Conservation (phyloP, 2,888 invertebrate genomes). For the Plemyria rubiginata region DNA sequence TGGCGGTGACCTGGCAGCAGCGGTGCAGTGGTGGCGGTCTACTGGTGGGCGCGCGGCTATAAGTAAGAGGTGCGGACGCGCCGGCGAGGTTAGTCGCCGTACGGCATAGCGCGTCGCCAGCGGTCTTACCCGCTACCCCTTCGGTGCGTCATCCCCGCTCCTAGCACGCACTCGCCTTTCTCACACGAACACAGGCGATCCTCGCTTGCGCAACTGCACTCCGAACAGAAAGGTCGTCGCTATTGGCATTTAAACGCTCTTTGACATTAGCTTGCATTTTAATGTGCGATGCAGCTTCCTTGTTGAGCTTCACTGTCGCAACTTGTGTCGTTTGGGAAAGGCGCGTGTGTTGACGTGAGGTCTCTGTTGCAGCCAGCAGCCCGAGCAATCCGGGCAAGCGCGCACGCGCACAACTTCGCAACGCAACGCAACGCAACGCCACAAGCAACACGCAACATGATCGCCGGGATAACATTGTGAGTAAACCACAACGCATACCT, state of each 20-base stretch:
- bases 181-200: slow-evolving; percentile 78
- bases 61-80: slow-evolving; percentile 79
- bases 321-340: slow-evolving; percentile 79
- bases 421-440: slow-evolving; percentile 40
- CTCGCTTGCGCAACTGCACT: slow-evolving; percentile 79
- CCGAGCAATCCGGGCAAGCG: slow-evolving; percentile 67
- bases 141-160: slow-evolving; percentile 70
- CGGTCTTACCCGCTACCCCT: slow-evolving; percentile 64
- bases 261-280: slow-evolving; percentile 84
- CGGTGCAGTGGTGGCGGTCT: slow-evolving; percentile 43
- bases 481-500: slow-evolving; percentile 48
- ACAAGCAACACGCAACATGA: slow-evolving; percentile 61
- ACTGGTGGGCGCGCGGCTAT: slow-evolving; percentile 76
- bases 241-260: slow-evolving; percentile 84
- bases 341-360: slow-evolving; percentile 79
- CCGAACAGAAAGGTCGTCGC: slow-evolving; percentile 80
- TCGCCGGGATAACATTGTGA: slow-evolving; percentile 75
- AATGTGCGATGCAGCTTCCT: slow-evolving; percentile 82
- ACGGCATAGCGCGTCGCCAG: slow-evolving; percentile 79
- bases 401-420: slow-evolving; percentile 48
- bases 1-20: slow-evolving; percentile 21
- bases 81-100: slow-evolving; percentile 83
- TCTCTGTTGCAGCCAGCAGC: slow-evolving; percentile 79
- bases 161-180: slow-evolving; percentile 74
- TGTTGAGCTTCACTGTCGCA: slow-evolving; percentile 81